phyloP scores from a whole-genome alignment of 1,140 invertebrate genomes.

The Drosophila pachea region DNA sequence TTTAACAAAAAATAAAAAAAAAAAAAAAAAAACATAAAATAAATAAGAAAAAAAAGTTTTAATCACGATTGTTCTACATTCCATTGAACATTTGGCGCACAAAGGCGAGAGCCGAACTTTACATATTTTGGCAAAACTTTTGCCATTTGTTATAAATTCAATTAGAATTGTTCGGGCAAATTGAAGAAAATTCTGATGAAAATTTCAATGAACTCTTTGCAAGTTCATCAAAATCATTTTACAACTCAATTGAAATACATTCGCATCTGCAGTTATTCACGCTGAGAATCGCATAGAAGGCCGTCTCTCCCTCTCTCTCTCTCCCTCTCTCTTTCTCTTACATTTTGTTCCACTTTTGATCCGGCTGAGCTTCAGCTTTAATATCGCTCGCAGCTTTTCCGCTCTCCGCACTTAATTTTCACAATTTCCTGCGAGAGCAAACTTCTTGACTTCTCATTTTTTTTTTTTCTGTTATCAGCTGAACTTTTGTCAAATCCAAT shows the following conservation, averaged over 20 bases:
- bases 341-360: too few species aligned
- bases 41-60: conserved; percentile 9
- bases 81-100: conserved; percentile 1
- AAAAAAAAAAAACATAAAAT: too few species aligned
- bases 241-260: too few species aligned
- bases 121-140: background rate
- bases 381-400: too few species aligned
- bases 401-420: conserved; percentile 4
- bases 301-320: too few species aligned
- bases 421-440: conserved; percentile 17
- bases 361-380: too few species aligned
- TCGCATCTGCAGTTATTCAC: background rate
- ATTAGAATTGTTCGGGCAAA: background rate
- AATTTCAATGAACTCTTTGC: too few species aligned
- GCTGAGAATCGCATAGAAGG: background rate
- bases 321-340: too few species aligned
- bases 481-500: conserved; percentile 56
- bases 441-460: background rate
- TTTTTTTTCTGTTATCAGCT: conserved; percentile 3
- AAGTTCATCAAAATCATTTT: too few species aligned
- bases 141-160: background rate
- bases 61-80: conserved; percentile 9
- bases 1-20: conserved; percentile 7
- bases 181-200: too few species aligned
- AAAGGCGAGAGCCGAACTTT: background rate